Evolutionary conservation across 2,888 invertebrate genomes (phyloP), one percentile per base, ranked within the genome.

Genomic region (Melanargia galathea): DNA sequence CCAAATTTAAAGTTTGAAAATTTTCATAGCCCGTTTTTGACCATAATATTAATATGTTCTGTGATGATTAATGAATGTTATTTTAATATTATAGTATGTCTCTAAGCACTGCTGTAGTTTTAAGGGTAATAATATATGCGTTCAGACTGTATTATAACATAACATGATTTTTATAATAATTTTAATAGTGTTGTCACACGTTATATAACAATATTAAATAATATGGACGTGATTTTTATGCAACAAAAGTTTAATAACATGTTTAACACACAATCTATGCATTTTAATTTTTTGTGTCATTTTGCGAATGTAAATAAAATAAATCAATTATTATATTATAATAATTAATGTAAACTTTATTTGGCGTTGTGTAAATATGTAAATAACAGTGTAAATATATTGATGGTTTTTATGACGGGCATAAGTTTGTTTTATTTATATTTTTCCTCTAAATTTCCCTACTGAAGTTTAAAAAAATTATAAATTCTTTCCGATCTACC

Each of bases 391-490:
- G 87, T 90, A 89, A 90, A 90, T 90, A 90, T 80, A 90, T 87
- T 75, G 84, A 89, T 90, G 89, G 90, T 91, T 91, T 91, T 90
- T 91, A 91, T 91, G 88, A 90, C 80, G 83, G 76, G 80, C 78
- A 73, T 69, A 64, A 65, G 55, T 64, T 77, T 68, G 79, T 83
- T 84, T 86, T 73, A 84, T 84, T 86, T 76, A 24, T 22, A 8
- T 26, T 30, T 35, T n/a, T 35, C 18, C 30, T 35, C 3, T n/a
- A 5, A 2, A 6, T 13, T 13, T 6, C 4, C 6, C 20, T 13
- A 26, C 26, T 3, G 26, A 26, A 0, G 26, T 3, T 26, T 1
- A 0, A 26, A n/a, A n/a, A n/a, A n/a, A n/a, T n/a, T n/a, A n/a
- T n/a, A n/a, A n/a, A n/a, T n/a, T n/a, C n/a, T n/a, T n/a, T n/a